Evolutionary conservation across 2,113 vertebrate species (phyloP), one percentile per base, ranked within the genome.

Genomic region (Spea bombifrons): DNA sequence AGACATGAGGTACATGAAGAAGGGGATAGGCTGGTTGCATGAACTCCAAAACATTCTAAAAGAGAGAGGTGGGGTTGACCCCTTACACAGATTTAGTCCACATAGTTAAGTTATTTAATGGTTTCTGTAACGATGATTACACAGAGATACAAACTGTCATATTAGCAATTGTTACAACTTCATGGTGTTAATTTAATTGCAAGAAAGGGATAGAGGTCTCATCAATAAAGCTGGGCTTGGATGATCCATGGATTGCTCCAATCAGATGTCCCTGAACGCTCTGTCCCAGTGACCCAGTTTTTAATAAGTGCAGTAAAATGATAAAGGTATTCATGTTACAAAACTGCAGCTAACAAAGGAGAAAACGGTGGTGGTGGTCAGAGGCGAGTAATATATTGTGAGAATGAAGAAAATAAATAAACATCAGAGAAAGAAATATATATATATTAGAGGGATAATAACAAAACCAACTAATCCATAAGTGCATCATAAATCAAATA

Each of bases 241-340:
- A 5, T 59, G 55, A 59, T 59, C 55, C 15, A 13, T 59, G 4
- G 45, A 15, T 15, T 48, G 44, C 10, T 12, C 66, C 17, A 68
- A 44, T 68, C 13, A 68, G 66, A 43, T 68, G 8, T 50, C 48
- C 5, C 47, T 9, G 47, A 50, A 16, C 48, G 13, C 13, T 49
- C 67, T 70, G 67, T 47, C 46, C 67, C 67, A 70, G 13, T 70
- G 67, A 50, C 67, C 67, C 67, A 70, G 15, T 49, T 70, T 70
- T n/a, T 13, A 50, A 15, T 16, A 13, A 70, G 5, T 7, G 8
- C 46, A 16, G n/a, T 70, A 50, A 70, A 48, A 70, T 67, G 47
- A 12, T 49, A 15, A 50, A 70, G 16, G 67, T 49, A 50, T 49
- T 17, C 7, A 52, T 49, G 66, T 70, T 70, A 49, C 67, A 70